phyloP scores from a whole-genome alignment of 2,797 vertebrate genomes.

The Neosilurus mollespiculum region DNA sequence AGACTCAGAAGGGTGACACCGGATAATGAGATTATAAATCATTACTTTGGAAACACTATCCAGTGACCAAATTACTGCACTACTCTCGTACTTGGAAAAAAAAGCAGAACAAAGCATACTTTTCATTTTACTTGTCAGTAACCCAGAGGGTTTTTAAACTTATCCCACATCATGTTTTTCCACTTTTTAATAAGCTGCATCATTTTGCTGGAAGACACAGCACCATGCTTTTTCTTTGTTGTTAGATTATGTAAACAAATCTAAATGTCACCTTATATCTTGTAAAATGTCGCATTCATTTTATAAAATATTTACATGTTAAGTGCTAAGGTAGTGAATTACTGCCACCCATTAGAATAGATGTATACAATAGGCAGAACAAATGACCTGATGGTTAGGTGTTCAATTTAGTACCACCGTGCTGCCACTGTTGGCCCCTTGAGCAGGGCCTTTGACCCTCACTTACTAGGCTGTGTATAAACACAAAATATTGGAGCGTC shows the following conservation, averaged over 20 bases:
- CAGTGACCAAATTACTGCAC: neutral
- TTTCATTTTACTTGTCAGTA: neutral
- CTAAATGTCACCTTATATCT: neutral
- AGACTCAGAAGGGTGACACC: neutral
- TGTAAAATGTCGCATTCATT: neutral
- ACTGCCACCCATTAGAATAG: too few relatives aligned
- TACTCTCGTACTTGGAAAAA: neutral
- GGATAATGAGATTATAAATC: neutral
- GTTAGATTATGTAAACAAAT: neutral
- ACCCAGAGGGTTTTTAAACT: neutral
- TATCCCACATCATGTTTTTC: neutral
- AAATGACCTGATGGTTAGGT: too few relatives aligned
- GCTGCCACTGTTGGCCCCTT: too few relatives aligned
- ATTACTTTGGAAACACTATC: constrained; percentile 1
- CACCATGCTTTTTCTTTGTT: neutral
- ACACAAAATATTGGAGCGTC: too few relatives aligned
- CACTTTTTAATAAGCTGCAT: neutral
- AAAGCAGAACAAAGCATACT: neutral
- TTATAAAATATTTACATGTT: neutral
- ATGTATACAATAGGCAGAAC: too few relatives aligned
- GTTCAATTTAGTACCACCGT: too few relatives aligned
- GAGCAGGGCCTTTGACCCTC: too few relatives aligned
- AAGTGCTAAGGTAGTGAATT: too few relatives aligned
- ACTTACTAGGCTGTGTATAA: too few relatives aligned
- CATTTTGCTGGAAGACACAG: neutral